Conservation (phyloP, 1,140 invertebrate species). For the Lucilia cuprina region DNA sequence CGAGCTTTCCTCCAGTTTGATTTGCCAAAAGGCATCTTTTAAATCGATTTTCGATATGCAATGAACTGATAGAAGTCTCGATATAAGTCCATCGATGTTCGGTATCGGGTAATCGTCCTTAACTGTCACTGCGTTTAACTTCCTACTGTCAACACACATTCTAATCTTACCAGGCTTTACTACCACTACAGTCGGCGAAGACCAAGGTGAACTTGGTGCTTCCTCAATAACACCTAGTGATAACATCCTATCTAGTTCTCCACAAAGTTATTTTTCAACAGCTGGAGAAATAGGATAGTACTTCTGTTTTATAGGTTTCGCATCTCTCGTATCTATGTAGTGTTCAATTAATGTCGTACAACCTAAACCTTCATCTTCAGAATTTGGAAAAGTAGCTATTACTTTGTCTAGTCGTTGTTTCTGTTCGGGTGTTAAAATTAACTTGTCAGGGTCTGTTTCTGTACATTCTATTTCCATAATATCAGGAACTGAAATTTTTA, state of each 20-base stretch:
- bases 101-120: conserved; percentile 36
- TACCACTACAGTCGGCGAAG: conserved; percentile 21
- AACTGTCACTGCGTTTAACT: neutral
- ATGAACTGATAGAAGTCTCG: conserved; percentile 28
- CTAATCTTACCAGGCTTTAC: conserved; percentile 24
- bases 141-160: neutral
- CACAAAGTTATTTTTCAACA: no score
- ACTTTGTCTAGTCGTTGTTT: no score
- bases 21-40: neutral
- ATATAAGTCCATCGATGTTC: conserved; percentile 38
- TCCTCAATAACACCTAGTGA: conserved; percentile 5
- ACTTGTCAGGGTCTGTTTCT: no score
- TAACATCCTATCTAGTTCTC: neutral
- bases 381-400: no score
- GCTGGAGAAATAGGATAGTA: conserved; percentile 43
- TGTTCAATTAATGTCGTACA: neutral
- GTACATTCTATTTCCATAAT: no score
- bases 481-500: no score
- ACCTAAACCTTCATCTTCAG: no score
- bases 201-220: neutral
- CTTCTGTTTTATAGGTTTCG: conserved; percentile 44
- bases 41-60: no score
- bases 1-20: neutral
- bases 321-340: conserved; percentile 36
- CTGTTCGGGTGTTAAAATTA: no score